Conservation (phyloP, 2,797 vertebrate species). For the Alouatta caraya region DNA sequence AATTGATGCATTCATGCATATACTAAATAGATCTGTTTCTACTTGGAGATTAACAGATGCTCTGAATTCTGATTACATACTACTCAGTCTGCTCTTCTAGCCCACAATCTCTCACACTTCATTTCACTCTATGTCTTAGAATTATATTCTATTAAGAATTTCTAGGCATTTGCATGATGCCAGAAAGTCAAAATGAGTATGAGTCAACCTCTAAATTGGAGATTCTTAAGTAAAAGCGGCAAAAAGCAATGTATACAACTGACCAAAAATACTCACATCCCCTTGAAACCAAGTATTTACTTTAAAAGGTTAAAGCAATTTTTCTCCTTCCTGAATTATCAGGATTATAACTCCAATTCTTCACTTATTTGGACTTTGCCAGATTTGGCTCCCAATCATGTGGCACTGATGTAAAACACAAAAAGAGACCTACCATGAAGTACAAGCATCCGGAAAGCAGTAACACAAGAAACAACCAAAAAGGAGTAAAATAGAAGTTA, state of each 20-base stretch:
- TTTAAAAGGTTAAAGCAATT: conserved; percentile 16
- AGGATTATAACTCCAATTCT: not conserved
- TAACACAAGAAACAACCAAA: not conserved
- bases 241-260: not conserved
- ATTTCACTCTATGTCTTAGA: not conserved
- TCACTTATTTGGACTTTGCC: not conserved
- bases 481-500: not conserved
- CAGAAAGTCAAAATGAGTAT: not conserved
- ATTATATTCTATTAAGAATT: not conserved
- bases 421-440: not conserved
- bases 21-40: not conserved
- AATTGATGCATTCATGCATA: not conserved
- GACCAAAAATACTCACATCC: not conserved
- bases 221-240: not conserved
- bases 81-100: not conserved
- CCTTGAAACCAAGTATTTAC: not conserved
- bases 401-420: not conserved
- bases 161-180: not conserved
- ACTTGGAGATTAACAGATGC: not conserved
- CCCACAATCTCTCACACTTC: not conserved
- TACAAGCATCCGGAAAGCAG: not conserved
- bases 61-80: not conserved
- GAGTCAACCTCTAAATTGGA: not conserved
- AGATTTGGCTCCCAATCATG: not conserved
- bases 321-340: not conserved